Conservation (phyloP, 2,888 invertebrate species). For the Bursaphelenchus okinawaensis region DNA sequence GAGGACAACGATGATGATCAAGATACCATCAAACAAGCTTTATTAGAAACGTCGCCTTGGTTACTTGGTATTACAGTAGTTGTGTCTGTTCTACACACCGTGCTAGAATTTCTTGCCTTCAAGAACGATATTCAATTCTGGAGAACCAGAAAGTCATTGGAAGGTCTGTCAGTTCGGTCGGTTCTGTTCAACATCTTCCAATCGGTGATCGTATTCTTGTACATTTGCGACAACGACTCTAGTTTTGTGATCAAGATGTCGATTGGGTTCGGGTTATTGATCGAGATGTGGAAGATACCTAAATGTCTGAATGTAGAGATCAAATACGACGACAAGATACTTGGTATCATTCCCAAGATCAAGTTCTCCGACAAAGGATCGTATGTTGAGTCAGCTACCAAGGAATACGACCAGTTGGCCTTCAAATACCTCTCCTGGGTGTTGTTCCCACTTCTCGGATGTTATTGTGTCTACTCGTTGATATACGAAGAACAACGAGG, state of each 20-base stretch:
- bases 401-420: slow-evolving; percentile 82
- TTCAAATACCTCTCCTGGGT: slow-evolving; percentile 91
- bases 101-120: slow-evolving; percentile 95
- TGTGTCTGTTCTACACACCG: slow-evolving; percentile 88
- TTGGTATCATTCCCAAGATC: slow-evolving; percentile 76
- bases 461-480: slow-evolving; percentile 90
- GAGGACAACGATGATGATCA: slow-evolving; percentile 62
- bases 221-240: slow-evolving; percentile 96
- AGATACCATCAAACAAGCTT: slow-evolving; percentile 73
- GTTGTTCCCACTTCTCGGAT: slow-evolving; percentile 82
- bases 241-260: slow-evolving; percentile 88
- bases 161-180: slow-evolving; percentile 83
- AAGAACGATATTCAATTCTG: slow-evolving; percentile 99
- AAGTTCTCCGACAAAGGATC: slow-evolving; percentile 87
- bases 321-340: slow-evolving; percentile 63
- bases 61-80: slow-evolving; percentile 80
- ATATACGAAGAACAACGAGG: slow-evolving; percentile 94
- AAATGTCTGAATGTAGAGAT: slow-evolving; percentile 69
- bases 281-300: slow-evolving; percentile 98
- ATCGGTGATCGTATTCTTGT: slow-evolving; percentile 85
- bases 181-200: slow-evolving; percentile 98
- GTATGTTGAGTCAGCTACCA: slow-evolving; percentile 87
- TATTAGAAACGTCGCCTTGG: slow-evolving; percentile 93
- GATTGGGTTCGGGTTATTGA: slow-evolving; percentile 85
- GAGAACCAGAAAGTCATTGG: slow-evolving; percentile 91